Evolutionary conservation across 1,140 invertebrate species (phyloP), one percentile per base, ranked within the genome.

Genomic region (Nephotettix cincticeps): DNA sequence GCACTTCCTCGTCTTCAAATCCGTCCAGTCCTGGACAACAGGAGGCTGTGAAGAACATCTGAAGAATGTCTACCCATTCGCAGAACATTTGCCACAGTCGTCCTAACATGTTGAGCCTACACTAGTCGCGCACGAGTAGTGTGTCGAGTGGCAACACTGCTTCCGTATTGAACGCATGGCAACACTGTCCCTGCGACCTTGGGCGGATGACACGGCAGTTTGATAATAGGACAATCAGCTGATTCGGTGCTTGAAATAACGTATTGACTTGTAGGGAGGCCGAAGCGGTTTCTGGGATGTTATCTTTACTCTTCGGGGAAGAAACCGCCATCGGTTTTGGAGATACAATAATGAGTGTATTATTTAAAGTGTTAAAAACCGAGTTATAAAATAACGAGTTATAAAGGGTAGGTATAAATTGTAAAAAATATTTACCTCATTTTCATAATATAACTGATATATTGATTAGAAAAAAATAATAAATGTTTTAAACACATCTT

Each of bases 11-110:
- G 9, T 25, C 25, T 9, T 61, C 56, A 29, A 61, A 23, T 6
- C 56, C 25, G 23, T 61, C 25, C 13, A 61, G n/a, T 25, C 56
- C 56, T 11, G 56, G 56, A 61, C 56, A 61, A 23, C 56, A 61
- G 23, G 56, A 61, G 1, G 56, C 56, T 23, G 23, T 61, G 25
- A 61, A 61, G 28, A 61, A 61, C 2, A 9, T 21, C n/a, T 61
- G 56, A 1, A 61, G 9, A 25, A 29, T 28, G 9, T 61, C 56
- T 23, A 61, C 9, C 9, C 13, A 61, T 6, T 25, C 27, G 6
- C 56, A 27, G 3, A 61, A 61, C 21, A 25, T 9, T n/a, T 23
- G 56, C 56, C 56, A 61, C 56, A 61, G 25, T 23, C 56, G 14
- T 14, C 11, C 56, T 27, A 61, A 61, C 56, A 61, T 27, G 14